phyloP scores from a whole-genome alignment of 2,113 vertebrate genomes.

The Lepidothrix coronata region DNA sequence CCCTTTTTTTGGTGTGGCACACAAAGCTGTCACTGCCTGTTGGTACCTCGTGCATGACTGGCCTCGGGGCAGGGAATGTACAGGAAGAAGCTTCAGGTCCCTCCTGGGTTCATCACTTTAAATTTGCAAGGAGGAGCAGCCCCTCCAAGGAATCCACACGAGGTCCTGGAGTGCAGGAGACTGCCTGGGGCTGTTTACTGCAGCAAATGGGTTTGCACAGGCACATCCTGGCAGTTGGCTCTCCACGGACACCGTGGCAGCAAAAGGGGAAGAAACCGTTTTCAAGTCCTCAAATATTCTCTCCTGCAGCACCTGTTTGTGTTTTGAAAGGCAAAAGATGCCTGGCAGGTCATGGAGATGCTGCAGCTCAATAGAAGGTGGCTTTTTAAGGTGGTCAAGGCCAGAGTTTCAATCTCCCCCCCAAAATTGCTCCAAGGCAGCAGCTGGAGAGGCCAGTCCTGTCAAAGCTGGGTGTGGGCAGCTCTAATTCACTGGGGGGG shows the following conservation, averaged over 20 bases:
- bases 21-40: not conserved
- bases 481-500: not conserved
- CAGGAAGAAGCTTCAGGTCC: not conserved
- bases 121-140: not conserved
- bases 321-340: not conserved
- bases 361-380: not conserved
- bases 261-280: not conserved
- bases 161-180: not conserved
- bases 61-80: not conserved
- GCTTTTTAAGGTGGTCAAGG: not conserved
- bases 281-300: not conserved
- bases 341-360: not conserved
- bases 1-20: not conserved
- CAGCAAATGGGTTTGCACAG: not conserved
- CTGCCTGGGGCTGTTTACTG: constrained; percentile 39
- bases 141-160: not conserved
- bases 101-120: not conserved
- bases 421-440: not conserved
- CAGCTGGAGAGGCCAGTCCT: rapidly evolving
- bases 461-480: not conserved
- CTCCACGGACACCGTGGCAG: not conserved
- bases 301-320: not conserved
- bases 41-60: not conserved
- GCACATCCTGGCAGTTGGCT: not conserved
- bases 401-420: rapidly evolving